Base-by-base conservation (phyloP, 2,797 vertebrate species). In the Cyprinodon diabolis region DNA sequence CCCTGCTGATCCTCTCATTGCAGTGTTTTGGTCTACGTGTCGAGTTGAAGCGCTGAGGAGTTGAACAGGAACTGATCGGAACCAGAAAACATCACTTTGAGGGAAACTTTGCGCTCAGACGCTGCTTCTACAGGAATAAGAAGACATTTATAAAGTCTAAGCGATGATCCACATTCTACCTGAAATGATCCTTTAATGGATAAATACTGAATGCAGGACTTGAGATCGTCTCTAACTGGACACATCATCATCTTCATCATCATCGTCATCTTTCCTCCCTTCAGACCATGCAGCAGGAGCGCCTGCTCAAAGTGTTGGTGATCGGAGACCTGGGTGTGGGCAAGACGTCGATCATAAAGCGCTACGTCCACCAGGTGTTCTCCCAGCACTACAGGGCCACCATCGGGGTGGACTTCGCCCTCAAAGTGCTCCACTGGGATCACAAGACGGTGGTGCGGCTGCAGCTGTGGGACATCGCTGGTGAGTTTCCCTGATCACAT, bases 391-490 rank as follows among this genome's bases (percentile, higher is more conserved):
- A 96, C 87, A 85, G 94, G 0, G 94, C 95, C 71, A 96, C 95
- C 65, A 95, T 96, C 81, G 95, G 95, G 0, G 95, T 96, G 56
- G 95, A 96, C 90, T 96, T 96, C 80, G 93, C 94, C 47, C 91
- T 96, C 58, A 95, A 95, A 78, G 89, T 95, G 37, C 85, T 96
- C 25, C 83, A 88, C 63, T 95, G 94, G 95, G 93, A 95, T 62
- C 89, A 91, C 5, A 84, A 76, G 68, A 94, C 95, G 0, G 89
- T 94, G 78, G 83, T 96, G 68, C 87, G 95, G 19, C 86, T 96
- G 78, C 95, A 96, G 91, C 90, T 96, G 21, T 96, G 95, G 95
- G 95, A 96, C 88, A 95, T 95, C 54, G 95, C 95, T 15, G 95
- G 95, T 95, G 82, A 66, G 91, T 49, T 25, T 6, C 12, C 17